A percentile compares a stretch with the other conserved stretches of the same genome.
These are phyloP conservation scores for Scaptomyza pallida DNA, from an alignment of 1,140 invertebrate genomes.

Conservation along the genomic window DNA sequence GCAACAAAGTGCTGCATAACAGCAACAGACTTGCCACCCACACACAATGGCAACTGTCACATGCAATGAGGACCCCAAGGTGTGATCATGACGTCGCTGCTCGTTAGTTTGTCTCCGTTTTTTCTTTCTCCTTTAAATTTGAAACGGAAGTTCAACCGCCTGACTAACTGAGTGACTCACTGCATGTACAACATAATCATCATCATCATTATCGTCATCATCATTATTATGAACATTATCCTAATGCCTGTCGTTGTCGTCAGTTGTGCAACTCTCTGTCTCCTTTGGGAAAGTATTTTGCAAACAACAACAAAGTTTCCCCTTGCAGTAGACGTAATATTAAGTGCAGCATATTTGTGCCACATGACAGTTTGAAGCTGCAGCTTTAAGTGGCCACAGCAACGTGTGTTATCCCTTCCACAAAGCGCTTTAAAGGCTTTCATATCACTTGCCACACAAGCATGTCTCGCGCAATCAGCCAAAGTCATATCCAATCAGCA, in stretches of 20 bases:
- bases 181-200: slow-evolving; percentile 11
- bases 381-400: slow-evolving; percentile 57
- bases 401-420: slow-evolving; percentile 11
- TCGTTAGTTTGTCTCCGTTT: slow-evolving; percentile 63
- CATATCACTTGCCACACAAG: slow-evolving; percentile 8
- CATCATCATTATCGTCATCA: slow-evolving; percentile 25
- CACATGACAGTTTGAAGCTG: slow-evolving; percentile 36
- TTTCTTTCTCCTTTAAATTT: slow-evolving; percentile 57
- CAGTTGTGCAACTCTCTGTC: slow-evolving; percentile 29
- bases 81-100: slow-evolving; percentile 44
- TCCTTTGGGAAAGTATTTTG: slow-evolving; percentile 5
- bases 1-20: slow-evolving; percentile 46
- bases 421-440: slow-evolving; percentile 23
- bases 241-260: slow-evolving; percentile 20
- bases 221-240: slow-evolving; percentile 39
- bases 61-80: slow-evolving; percentile 49
- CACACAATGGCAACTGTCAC: slow-evolving; percentile 32
- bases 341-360: slow-evolving; percentile 56
- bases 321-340: slow-evolving; percentile 30
- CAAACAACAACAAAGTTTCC: slow-evolving; percentile 36
- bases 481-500: slow-evolving; percentile 69
- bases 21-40: slow-evolving; percentile 15
- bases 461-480: slow-evolving; percentile 46
- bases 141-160: slow-evolving; percentile 60
- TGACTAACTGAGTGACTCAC: background rate